Conservation (phyloP, 2,113 vertebrate genomes). For the Myodes glareolus region DNA sequence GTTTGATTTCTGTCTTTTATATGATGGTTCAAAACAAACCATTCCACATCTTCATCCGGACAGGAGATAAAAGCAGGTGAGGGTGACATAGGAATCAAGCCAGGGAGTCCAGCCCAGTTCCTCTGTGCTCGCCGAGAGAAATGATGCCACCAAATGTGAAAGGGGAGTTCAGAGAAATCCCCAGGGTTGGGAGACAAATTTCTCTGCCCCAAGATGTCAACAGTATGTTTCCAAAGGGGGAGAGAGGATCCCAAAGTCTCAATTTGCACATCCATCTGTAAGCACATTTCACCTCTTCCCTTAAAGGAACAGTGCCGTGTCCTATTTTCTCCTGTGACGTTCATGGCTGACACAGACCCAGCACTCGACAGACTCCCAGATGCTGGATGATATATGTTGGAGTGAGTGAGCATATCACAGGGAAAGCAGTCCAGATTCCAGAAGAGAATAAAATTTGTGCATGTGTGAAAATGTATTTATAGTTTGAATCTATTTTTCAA, state of each 20-base stretch:
- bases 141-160: background rate
- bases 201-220: background rate
- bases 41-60: background rate
- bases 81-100: background rate
- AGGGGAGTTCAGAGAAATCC: background rate
- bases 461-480: slow-evolving; percentile 14
- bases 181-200: background rate
- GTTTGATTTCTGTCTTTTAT: background rate
- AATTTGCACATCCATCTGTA: background rate
- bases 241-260: background rate
- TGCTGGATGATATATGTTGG: background rate
- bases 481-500: background rate
- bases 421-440: background rate
- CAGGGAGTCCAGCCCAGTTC: background rate
- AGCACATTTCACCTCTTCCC: background rate
- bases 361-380: background rate
- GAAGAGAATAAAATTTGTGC: background rate
- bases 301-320: background rate
- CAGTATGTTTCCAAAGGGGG: background rate
- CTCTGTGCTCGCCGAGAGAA: background rate
- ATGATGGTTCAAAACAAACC: background rate
- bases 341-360: background rate
- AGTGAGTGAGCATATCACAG: background rate
- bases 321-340: background rate
- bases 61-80: accelerated